Evolutionary conservation across 2,797 vertebrate species (phyloP).

Genomic region (Aplochiton taeniatus): DNA sequence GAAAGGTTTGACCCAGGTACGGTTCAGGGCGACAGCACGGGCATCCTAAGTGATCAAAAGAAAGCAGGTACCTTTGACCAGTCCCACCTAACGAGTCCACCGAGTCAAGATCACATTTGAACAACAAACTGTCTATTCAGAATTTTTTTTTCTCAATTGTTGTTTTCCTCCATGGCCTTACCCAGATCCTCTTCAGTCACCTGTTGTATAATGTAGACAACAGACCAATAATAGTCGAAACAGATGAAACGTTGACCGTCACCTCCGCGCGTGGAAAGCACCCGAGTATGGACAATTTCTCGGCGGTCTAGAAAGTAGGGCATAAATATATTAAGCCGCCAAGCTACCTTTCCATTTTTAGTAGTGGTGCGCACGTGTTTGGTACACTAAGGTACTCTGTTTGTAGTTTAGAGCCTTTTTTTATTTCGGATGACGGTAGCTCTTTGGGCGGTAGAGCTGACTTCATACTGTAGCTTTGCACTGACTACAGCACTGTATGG

Average conservation of each 20-base stretch:
- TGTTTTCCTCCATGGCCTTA: neutral
- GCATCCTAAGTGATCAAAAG: no score
- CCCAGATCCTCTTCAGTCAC: neutral
- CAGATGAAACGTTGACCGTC: no score
- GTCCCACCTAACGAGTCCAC: no score
- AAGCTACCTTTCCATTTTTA: neutral
- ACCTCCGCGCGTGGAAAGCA: no score
- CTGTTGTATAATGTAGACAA: neutral
- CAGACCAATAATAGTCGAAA: neutral
- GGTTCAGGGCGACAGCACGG: no score
- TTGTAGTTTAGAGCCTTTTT: conserved; percentile 40
- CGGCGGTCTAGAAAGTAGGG: no score
- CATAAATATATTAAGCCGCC: no score
- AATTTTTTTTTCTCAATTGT: no score
- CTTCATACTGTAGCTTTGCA: conserved; percentile 73
- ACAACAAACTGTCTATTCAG: no score
- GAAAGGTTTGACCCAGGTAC: conserved; percentile 2
- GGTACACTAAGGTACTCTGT: conserved; percentile 44
- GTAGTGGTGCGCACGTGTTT: conserved; percentile 22
- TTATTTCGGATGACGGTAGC: conserved; percentile 39
- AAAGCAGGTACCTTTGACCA: no score
- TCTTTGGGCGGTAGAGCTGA: conserved; percentile 44
- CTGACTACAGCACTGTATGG: conserved; percentile 72
- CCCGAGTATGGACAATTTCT: no score
- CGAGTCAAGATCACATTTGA: no score